Evolutionary conservation across 2,888 invertebrate species (phyloP).

Genomic region (Bombylius discolor): DNA sequence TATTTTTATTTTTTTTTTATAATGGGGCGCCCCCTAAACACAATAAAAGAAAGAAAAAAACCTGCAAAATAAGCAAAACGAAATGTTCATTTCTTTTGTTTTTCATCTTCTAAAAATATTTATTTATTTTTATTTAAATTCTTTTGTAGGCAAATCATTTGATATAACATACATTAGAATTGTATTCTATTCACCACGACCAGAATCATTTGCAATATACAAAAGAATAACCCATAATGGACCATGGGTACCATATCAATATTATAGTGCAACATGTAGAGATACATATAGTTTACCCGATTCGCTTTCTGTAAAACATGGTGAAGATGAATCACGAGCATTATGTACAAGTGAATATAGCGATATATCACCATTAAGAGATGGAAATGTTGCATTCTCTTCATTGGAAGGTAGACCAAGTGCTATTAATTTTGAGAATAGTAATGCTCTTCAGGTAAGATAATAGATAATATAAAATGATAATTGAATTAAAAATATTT

Average conservation of each 20-base stretch:
- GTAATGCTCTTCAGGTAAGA: constrained; percentile 73
- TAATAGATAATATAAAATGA: background rate
- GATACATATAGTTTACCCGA: constrained; percentile 82
- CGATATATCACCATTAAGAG: constrained; percentile 89
- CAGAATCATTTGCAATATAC: constrained; percentile 94
- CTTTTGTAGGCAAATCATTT: constrained; percentile 74
- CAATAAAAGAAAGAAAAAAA: no score
- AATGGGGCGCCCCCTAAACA: no score
- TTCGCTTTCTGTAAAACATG: constrained; percentile 52
- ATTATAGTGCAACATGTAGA: constrained; percentile 84
- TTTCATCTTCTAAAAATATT: no score
- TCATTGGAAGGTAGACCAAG: constrained; percentile 90
- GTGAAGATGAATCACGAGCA: constrained; percentile 76
- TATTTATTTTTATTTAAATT: background rate
- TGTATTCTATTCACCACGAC: constrained; percentile 88
- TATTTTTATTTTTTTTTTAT: no score
- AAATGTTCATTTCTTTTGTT: no score
- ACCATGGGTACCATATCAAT: constrained; percentile 81
- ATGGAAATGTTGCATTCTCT: constrained; percentile 89
- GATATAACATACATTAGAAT: constrained; percentile 94
- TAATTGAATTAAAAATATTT: no score
- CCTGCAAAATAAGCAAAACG: no score
- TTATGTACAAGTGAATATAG: constrained; percentile 98
- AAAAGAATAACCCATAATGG: constrained; percentile 68
- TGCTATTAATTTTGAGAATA: constrained; percentile 82